Evolutionary conservation across 2,888 invertebrate genomes (phyloP).

Genomic region (Incurvaria masculella): DNA sequence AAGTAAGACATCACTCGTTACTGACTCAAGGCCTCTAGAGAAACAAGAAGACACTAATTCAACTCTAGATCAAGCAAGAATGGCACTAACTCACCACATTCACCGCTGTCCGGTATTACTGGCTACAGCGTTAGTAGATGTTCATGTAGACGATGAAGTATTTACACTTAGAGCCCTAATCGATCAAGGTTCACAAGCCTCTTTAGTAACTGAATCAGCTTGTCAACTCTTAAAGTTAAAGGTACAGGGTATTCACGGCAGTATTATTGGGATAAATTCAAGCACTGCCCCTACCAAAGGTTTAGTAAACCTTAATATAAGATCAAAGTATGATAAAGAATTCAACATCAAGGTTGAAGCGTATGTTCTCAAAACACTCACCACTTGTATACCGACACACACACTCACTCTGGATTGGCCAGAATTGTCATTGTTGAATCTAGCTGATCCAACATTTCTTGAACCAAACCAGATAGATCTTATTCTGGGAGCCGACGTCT

Average conservation of each 20-base stretch:
- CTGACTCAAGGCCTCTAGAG: too few species aligned
- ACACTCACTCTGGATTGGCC: not conserved
- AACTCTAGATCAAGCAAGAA: not conserved
- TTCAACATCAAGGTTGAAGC: slow-evolving; percentile 9
- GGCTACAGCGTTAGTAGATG: slow-evolving; percentile 13
- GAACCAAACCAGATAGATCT: not conserved
- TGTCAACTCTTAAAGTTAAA: slow-evolving; percentile 15
- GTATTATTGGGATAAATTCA: slow-evolving; percentile 17
- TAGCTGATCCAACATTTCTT: not conserved
- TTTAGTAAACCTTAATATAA: slow-evolving; percentile 10
- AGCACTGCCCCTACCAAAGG: slow-evolving; percentile 12
- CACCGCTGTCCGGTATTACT: not conserved
- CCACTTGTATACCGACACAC: slow-evolving; percentile 1
- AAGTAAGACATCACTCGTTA: too few species aligned
- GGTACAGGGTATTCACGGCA: slow-evolving; percentile 13
- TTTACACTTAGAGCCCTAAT: slow-evolving; percentile 16
- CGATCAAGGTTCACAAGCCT: slow-evolving; percentile 20
- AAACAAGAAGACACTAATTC: too few species aligned
- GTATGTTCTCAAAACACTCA: slow-evolving; percentile 13
- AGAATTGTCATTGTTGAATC: not conserved
- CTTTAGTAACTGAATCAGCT: slow-evolving; percentile 16
- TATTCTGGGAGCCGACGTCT: not conserved
- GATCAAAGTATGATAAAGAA: not conserved
- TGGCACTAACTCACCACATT: not conserved
- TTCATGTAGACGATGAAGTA: slow-evolving; percentile 10